These are phyloP conservation scores for Vicugna pacos DNA, from an alignment of 2,113 vertebrate species.

Conservation along the genomic window DNA sequence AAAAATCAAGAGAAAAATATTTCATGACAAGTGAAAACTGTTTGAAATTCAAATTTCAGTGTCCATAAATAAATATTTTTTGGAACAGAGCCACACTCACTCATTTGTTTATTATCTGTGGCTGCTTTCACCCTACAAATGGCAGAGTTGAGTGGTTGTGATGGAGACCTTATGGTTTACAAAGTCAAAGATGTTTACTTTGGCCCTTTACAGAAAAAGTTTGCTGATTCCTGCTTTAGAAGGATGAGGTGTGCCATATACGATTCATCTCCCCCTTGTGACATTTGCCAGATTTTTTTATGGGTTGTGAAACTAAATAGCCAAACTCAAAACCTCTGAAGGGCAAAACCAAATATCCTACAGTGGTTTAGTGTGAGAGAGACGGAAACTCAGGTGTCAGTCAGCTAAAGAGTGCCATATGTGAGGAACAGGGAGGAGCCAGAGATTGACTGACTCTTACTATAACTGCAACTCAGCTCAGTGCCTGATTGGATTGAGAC, in stretches of 20 bases:
- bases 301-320: background rate
- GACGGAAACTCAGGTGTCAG: background rate
- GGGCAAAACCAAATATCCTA: conserved; percentile 11
- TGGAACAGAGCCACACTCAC: background rate
- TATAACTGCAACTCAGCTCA: background rate
- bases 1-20: conserved; percentile 1
- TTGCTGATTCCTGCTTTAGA: background rate
- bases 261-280: background rate
- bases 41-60: background rate
- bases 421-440: background rate
- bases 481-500: background rate
- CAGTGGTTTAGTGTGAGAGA: background rate
- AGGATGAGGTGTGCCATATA: background rate
- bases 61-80: background rate
- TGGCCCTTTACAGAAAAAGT: background rate
- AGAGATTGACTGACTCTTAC: background rate
- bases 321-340: background rate
- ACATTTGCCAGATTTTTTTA: background rate
- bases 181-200: background rate
- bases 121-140: background rate
- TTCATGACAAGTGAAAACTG: background rate
- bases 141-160: background rate
- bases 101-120: background rate
- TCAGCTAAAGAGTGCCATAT: background rate
- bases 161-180: background rate